Percentiles rank a stretch among this genome's conserved stretches.
These are phyloP conservation scores for Liopterus haemorrhoidalis DNA, from an alignment of 2,888 invertebrate species.

Conservation along the genomic window DNA sequence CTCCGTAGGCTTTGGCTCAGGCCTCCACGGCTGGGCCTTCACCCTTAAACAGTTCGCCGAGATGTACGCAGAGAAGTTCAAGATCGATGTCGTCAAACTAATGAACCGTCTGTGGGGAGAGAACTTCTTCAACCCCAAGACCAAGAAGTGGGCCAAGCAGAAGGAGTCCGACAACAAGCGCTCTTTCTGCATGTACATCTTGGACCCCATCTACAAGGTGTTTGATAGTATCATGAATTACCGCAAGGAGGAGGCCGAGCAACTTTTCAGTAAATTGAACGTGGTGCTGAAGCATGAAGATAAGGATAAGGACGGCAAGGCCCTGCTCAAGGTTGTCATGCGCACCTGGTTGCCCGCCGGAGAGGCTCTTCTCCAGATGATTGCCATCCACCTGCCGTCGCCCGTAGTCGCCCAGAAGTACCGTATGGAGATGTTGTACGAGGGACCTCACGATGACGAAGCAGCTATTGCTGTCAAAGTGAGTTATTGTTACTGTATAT, in stretches of 20 bases:
- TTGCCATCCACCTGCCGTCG: conserved; percentile 98
- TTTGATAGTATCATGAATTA: conserved; percentile 62
- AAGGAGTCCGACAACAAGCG: conserved; percentile 89
- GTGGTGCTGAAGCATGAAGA: conserved; percentile 92
- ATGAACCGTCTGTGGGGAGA: conserved; percentile 99
- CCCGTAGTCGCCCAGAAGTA: conserved; percentile 99
- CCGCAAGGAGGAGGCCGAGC: conserved; percentile 85
- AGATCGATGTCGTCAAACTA: conserved; percentile 92
- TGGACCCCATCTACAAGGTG: conserved; percentile 97
- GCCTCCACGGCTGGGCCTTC: conserved; percentile 99
- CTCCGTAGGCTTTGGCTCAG: conserved; percentile 98
- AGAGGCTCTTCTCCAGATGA: conserved; percentile 99
- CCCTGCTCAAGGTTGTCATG: conserved; percentile 95
- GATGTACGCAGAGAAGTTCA: conserved; percentile 99
- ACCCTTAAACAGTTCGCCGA: conserved; percentile 99
- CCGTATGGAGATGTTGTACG: conserved; percentile 99
- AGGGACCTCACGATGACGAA: conserved; percentile 95
- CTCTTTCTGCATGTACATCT: conserved; percentile 97
- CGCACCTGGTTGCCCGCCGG: conserved; percentile 99
- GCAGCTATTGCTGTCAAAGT: conserved; percentile 76
- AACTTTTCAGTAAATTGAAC: conserved; percentile 82
- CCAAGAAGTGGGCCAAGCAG: conserved; percentile 97
- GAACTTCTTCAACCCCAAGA: conserved; percentile 94
- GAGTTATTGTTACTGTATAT: conserved; percentile 20
- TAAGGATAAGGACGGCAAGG: conserved; percentile 93